Percentiles rank a stretch among this genome's conserved stretches.
Evolutionary conservation across 2,888 invertebrate species (phyloP).

Genomic region (Leucophenga montana): DNA sequence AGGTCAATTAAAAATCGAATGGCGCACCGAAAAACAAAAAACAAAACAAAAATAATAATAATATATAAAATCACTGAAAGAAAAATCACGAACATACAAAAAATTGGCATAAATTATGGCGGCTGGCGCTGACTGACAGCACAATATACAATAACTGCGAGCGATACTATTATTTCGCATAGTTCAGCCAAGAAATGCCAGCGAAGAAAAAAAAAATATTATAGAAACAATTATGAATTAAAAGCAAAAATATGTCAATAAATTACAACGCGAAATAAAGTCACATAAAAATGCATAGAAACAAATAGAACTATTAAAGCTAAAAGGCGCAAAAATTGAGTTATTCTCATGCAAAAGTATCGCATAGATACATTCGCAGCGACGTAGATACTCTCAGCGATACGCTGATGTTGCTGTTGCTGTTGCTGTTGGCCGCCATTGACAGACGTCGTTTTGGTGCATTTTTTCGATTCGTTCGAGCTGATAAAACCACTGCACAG

Average conservation of each 20-base stretch:
- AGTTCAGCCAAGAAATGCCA: no score
- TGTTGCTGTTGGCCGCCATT: conserved; percentile 12
- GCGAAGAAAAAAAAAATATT: no score
- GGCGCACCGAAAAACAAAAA: neutral
- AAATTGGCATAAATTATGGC: conserved; percentile 22
- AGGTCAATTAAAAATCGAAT: conserved; percentile 21
- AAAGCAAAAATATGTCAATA: conserved; percentile 21
- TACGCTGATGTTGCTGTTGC: neutral
- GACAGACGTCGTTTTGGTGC: conserved; percentile 24
- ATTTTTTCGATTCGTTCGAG: conserved; percentile 20
- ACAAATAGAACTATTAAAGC: conserved; percentile 11
- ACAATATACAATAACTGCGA: conserved; percentile 11
- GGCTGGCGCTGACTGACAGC: conserved; percentile 17
- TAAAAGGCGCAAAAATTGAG: conserved; percentile 2
- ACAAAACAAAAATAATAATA: conserved; percentile 4
- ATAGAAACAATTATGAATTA: conserved; percentile 23
- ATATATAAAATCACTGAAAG: neutral
- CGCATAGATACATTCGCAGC: neutral
- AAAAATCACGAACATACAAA: no score
- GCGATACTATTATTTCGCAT: no score
- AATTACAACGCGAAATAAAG: conserved; percentile 21
- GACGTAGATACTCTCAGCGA: neutral
- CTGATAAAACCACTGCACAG: conserved; percentile 13
- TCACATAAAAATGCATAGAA: conserved; percentile 17
- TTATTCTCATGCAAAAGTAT: conserved; percentile 22